Conservation (phyloP, 2,113 vertebrate genomes). For the Brevimyrus niger region DNA sequence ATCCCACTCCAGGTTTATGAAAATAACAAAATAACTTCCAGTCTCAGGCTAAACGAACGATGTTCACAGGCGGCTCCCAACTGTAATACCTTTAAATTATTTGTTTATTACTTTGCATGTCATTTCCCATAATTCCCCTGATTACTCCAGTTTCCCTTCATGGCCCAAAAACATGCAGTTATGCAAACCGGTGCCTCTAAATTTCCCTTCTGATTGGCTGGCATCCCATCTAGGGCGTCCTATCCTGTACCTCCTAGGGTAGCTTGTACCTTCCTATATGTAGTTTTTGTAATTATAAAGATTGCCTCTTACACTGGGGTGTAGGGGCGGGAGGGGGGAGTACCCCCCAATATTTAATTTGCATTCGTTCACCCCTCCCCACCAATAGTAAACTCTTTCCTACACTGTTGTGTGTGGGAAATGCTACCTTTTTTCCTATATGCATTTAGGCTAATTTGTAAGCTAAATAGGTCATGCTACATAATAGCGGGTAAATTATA, state of each 20-base stretch:
- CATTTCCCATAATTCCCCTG: background rate
- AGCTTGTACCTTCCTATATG: background rate
- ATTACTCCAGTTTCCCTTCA: background rate
- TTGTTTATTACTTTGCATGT: background rate
- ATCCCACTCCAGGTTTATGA: background rate
- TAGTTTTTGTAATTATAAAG: background rate
- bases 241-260: background rate
- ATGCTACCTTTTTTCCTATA: background rate
- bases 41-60: background rate
- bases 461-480: background rate
- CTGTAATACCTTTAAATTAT: background rate
- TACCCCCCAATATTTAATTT: background rate
- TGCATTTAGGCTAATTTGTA: background rate
- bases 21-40: background rate
- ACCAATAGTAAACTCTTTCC: background rate
- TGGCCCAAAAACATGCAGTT: background rate
- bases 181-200: background rate
- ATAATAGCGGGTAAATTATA: background rate
- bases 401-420: background rate
- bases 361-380: background rate
- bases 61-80: background rate
- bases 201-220: background rate
- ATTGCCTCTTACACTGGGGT: background rate
- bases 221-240: background rate
- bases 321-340: background rate